phyloP scores from a whole-genome alignment of 2,888 invertebrate species.

The Argyresthia albistria region DNA sequence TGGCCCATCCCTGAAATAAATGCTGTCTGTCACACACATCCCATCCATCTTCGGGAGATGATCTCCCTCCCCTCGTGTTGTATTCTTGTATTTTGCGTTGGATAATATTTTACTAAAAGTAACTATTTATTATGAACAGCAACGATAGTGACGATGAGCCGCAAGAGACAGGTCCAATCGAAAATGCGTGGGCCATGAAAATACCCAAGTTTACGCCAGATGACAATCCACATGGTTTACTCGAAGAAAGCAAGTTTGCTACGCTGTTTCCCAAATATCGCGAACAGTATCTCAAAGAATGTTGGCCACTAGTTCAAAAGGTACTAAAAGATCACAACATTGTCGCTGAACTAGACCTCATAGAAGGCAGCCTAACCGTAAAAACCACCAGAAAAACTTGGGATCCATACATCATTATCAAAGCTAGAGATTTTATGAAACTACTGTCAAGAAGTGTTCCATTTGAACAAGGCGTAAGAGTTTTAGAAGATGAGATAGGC shows the following conservation, averaged over 20 bases:
- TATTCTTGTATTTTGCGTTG: no score
- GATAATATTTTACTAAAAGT: background rate
- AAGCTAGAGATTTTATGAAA: slow-evolving; percentile 96
- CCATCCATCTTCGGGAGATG: no score
- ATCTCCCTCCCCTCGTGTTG: no score
- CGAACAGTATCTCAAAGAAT: slow-evolving; percentile 94
- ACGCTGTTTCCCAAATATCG: slow-evolving; percentile 97
- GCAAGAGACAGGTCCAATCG: slow-evolving; percentile 72
- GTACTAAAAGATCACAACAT: slow-evolving; percentile 83
- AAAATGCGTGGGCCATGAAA: slow-evolving; percentile 90
- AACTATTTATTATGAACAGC: slow-evolving; percentile 22
- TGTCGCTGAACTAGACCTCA: slow-evolving; percentile 90
- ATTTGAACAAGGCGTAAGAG: slow-evolving; percentile 92
- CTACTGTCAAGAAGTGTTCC: slow-evolving; percentile 96
- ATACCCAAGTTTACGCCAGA: slow-evolving; percentile 89
- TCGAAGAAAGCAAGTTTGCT: slow-evolving; percentile 97
- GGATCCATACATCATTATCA: slow-evolving; percentile 98
- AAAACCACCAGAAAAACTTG: slow-evolving; percentile 96
- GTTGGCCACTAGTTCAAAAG: slow-evolving; percentile 96
- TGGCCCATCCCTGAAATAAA: no score
- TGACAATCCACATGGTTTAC: slow-evolving; percentile 89
- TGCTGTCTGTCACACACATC: no score
- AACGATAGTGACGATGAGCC: slow-evolving; percentile 31
- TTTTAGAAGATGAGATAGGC: slow-evolving; percentile 90
- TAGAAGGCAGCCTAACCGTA: slow-evolving; percentile 96